Percentiles rank a stretch among this genome's conserved stretches.
Evolutionary conservation across 2,797 vertebrate genomes (phyloP).

Genomic region (Hyperoplus lanceolatus): DNA sequence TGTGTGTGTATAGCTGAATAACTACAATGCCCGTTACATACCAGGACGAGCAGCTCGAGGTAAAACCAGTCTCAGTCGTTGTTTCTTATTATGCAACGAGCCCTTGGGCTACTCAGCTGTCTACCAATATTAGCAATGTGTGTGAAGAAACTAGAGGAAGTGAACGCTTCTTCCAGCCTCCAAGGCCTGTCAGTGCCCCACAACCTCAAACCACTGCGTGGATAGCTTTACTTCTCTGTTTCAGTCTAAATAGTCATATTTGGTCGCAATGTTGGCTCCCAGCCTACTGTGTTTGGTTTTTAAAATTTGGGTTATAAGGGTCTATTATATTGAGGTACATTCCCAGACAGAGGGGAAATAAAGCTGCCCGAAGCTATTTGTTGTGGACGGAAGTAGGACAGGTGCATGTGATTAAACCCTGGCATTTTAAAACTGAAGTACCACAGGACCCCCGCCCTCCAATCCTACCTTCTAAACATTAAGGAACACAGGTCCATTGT

Average conservation of each 20-base stretch:
- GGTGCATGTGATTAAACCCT: slow-evolving; percentile 70
- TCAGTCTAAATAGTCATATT: slow-evolving; percentile 56
- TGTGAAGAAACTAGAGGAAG: slow-evolving; percentile 68
- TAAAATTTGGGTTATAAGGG: slow-evolving; percentile 17
- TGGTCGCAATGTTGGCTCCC: slow-evolving; percentile 26
- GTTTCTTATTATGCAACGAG: slow-evolving; percentile 57
- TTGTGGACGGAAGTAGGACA: slow-evolving; percentile 52
- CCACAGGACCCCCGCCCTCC: slow-evolving; percentile 29
- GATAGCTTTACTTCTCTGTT: slow-evolving; percentile 41
- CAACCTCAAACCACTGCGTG: slow-evolving; percentile 55
- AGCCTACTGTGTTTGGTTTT: slow-evolving; percentile 39
- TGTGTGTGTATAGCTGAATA: slow-evolving; percentile 25
- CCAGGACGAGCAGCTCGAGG: slow-evolving; percentile 43
- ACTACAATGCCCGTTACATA: slow-evolving; percentile 14
- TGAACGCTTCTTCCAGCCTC: slow-evolving; percentile 59
- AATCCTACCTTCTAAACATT: slow-evolving; percentile 46
- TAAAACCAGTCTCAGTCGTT: slow-evolving; percentile 47
- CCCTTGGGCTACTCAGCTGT: slow-evolving; percentile 65
- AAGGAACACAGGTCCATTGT: slow-evolving; percentile 69
- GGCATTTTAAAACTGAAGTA: slow-evolving; percentile 37
- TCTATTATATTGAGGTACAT: slow-evolving; percentile 39
- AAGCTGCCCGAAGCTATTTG: slow-evolving; percentile 50
- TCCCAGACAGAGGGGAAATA: slow-evolving; percentile 45
- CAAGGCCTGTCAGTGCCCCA: slow-evolving; percentile 61
- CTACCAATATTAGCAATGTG: slow-evolving; percentile 62